Evolutionary conservation across 2,888 invertebrate species (phyloP).

Genomic region (Stegana nigrithorax): DNA sequence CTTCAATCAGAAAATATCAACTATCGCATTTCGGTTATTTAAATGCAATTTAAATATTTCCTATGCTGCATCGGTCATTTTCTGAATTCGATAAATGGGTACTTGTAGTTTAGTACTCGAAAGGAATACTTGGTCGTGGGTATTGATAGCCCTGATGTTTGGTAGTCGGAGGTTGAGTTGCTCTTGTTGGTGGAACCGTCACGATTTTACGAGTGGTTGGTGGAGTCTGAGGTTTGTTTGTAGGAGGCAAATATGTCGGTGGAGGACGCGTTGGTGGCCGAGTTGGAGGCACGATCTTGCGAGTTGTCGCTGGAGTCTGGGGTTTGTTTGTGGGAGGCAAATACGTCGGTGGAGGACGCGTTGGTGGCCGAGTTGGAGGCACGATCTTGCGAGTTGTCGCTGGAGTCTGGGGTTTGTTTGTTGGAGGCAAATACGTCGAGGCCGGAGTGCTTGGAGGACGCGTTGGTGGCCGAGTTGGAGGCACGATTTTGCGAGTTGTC

Average conservation of each 20-base stretch:
- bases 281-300: slow-evolving; percentile 27
- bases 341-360: slow-evolving; percentile 30
- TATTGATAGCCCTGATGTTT: slow-evolving; percentile 58
- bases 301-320: slow-evolving; percentile 29
- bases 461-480: slow-evolving; percentile 26
- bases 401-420: slow-evolving; percentile 34
- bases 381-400: slow-evolving; percentile 24
- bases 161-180: slow-evolving; percentile 36
- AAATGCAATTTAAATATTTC: no score
- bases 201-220: slow-evolving; percentile 24
- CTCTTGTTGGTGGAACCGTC: slow-evolving; percentile 26
- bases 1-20: slow-evolving; percentile 41
- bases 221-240: slow-evolving; percentile 44
- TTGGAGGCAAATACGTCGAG: slow-evolving; percentile 38
- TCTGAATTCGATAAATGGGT: no score
- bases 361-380: slow-evolving; percentile 29
- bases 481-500: slow-evolving; percentile 14
- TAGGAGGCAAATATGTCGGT: slow-evolving; percentile 41
- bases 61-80: no score
- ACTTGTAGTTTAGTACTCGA: slow-evolving; percentile 56
- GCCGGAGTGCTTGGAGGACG: slow-evolving; percentile 23
- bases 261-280: slow-evolving; percentile 42
- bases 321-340: slow-evolving; percentile 33
- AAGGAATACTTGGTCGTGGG: slow-evolving; percentile 58
- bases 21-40: slow-evolving; percentile 26